Evolutionary conservation across 1,140 invertebrate genomes (phyloP).

Genomic region (Procambarus virginalis): DNA sequence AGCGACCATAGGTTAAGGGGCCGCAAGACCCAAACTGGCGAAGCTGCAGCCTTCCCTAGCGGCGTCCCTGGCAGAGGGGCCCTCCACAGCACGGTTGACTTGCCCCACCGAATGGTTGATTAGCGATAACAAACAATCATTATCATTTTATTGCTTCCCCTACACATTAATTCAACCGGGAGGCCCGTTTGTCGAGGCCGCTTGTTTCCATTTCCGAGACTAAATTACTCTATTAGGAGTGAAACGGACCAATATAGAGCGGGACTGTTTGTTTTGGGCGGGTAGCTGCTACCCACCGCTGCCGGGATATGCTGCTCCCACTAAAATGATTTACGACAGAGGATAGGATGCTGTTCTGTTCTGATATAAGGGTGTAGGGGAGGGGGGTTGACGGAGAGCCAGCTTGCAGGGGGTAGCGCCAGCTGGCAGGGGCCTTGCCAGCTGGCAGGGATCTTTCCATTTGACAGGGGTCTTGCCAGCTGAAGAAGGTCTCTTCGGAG

Average conservation of each 20-base stretch:
- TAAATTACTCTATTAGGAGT: slow-evolving; percentile 68
- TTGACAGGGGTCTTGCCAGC: too few relatives aligned
- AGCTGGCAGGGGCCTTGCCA: too few relatives aligned
- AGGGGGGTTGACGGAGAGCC: too few relatives aligned
- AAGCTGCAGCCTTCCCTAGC: not conserved
- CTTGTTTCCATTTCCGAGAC: slow-evolving; percentile 68
- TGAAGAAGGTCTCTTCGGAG: too few relatives aligned
- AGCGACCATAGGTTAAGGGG: not conserved
- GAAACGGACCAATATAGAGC: slow-evolving; percentile 64
- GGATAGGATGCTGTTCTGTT: not conserved
- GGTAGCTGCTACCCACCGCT: not conserved
- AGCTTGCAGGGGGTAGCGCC: too few relatives aligned
- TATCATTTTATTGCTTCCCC: slow-evolving; percentile 69
- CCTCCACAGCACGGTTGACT: slow-evolving; percentile 59
- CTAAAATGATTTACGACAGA: slow-evolving; percentile 3
- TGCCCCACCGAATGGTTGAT: slow-evolving; percentile 67
- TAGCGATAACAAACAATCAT: slow-evolving; percentile 70
- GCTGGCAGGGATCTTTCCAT: too few relatives aligned
- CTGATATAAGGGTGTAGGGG: not conserved
- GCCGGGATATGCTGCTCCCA: not conserved
- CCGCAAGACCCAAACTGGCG: not conserved
- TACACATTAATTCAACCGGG: slow-evolving; percentile 69
- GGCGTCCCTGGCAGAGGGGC: slow-evolving; percentile 11
- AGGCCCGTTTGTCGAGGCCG: slow-evolving; percentile 64
- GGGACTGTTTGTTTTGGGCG: slow-evolving; percentile 58